phyloP scores from a whole-genome alignment of 37 sponge, comb jelly and placozoan species.

The Ianthella basta region DNA sequence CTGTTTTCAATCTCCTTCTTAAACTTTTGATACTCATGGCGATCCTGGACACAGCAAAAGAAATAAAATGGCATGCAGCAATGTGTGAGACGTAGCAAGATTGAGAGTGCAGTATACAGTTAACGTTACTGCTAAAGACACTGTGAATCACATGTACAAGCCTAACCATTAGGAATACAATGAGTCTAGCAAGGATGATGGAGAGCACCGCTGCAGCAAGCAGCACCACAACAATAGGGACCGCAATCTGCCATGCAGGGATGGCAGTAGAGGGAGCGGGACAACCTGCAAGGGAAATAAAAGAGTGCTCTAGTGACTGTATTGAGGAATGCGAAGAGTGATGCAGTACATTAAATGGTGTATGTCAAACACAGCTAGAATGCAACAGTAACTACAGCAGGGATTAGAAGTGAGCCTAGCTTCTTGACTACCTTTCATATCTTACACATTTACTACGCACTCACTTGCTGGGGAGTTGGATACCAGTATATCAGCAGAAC shows the following conservation, averaged over 20 bases:
- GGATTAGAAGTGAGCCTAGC: too few species aligned
- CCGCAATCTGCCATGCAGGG: conserved; percentile 46
- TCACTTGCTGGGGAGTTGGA: not conserved
- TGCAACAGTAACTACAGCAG: too few species aligned
- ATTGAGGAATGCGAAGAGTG: not conserved
- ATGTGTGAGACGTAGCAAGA: not conserved
- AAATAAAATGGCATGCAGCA: not conserved
- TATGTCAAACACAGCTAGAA: too few species aligned
- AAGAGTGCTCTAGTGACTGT: not conserved
- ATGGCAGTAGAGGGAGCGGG: not conserved
- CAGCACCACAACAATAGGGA: conserved; percentile 41
- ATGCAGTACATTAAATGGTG: too few species aligned
- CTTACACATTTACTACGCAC: too few species aligned
- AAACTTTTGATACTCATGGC: conserved; percentile 14
- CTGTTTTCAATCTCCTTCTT: conserved; percentile 19
- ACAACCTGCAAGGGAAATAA: not conserved
- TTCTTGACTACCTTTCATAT: too few species aligned
- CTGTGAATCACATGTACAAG: too few species aligned
- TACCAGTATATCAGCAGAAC: not conserved
- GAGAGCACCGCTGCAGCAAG: conserved; percentile 43
- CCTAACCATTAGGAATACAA: conserved; percentile 66
- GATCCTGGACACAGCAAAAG: not conserved
- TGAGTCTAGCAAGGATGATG: conserved; percentile 51
- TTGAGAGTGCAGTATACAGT: not conserved
- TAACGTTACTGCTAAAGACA: too few species aligned